These are phyloP conservation scores for Dissostichus mawsoni DNA, from an alignment of 2,113 vertebrate genomes.

Conservation along the genomic window DNA sequence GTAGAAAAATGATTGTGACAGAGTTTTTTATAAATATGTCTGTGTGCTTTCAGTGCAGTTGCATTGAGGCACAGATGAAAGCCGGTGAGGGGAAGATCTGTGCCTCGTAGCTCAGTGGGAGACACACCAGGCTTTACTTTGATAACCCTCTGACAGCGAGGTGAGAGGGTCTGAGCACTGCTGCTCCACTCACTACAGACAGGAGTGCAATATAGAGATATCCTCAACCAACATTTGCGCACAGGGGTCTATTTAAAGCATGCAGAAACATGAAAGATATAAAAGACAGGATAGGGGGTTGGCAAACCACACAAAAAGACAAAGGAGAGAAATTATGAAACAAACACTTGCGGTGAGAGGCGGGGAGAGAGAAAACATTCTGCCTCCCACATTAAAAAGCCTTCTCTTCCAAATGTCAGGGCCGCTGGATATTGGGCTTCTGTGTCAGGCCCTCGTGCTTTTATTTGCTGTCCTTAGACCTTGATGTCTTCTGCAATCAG, in stretches of 20 bases:
- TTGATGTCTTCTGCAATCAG: conserved; percentile 18
- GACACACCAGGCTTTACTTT: conserved; percentile 56
- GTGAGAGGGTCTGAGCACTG: conserved; percentile 41
- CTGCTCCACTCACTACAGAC: conserved; percentile 24
- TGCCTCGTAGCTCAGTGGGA: conserved; percentile 60
- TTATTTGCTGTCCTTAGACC: conserved; percentile 37
- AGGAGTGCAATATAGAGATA: conserved; percentile 42
- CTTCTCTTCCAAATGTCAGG: conserved; percentile 66
- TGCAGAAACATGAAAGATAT: conserved; percentile 15
- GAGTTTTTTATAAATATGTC: conserved; percentile 3
- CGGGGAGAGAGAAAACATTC: conserved; percentile 24
- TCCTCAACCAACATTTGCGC: not conserved
- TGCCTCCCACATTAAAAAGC: conserved; percentile 60
- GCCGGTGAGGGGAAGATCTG: conserved; percentile 26
- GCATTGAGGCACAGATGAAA: conserved; percentile 63
- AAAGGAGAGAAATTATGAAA: conserved; percentile 17
- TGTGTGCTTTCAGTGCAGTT: conserved; percentile 22
- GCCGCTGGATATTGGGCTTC: conserved; percentile 53
- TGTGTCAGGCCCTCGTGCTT: conserved; percentile 1
- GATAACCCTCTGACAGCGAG: conserved; percentile 64
- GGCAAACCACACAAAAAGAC: not conserved
- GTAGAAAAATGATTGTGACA: conserved; percentile 2
- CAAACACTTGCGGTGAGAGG: conserved; percentile 24
- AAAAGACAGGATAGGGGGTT: not conserved
- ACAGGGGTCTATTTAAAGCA: conserved; percentile 7